Evolutionary conservation across 1,140 invertebrate species (phyloP), one percentile per base, ranked within the genome.

Genomic region (Heterodera schachtii): DNA sequence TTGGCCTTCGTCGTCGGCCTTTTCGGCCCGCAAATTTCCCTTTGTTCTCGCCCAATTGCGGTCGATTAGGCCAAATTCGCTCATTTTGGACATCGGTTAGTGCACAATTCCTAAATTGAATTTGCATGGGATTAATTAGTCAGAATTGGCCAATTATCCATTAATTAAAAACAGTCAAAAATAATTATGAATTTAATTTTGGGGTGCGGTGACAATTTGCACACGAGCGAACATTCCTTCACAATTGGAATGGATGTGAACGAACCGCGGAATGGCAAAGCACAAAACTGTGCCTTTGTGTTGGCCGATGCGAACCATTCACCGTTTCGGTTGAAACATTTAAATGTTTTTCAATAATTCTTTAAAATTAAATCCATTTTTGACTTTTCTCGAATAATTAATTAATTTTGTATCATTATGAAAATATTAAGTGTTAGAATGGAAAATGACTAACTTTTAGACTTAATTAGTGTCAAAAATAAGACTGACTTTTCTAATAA

Each of bases 81-180:
- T 78, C 66, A 78, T 78, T 78, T 46, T 78, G 64, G 77, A 78
- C 57, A 78, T 78, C 70, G 77, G 77, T 78, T 47, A 41, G 77
- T 31, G n/a, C n/a, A n/a, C n/a, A n/a, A n/a, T n/a, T n/a, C n/a
- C 57, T 60, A 19, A 3, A 60, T 19, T 60, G 41, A 57, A 47
- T 41, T 74, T 41, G 7, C 5, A 49, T 7, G 31, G 0, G 0
- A 31, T 31, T 31, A 31, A 0, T 31, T 31, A 0, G 31, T 31
- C 31, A 31, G 1, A 31, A 31, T 52, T 11, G 4, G 49, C 8
- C 49, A 60, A 9, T 16, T 60, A 4, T 60, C 9, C 57, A 60
- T 19, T 16, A 60, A 60, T 5, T 11, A 52, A 3, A 52, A 8
- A 1, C n/a, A 52, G 13, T 11, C 3, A 0, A 64, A 64, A 2